A percentile compares a stretch with the other conserved stretches of the same genome.
These are phyloP conservation scores for Calosoma granatense DNA, from an alignment of 1,140 invertebrate species.

Conservation along the genomic window DNA sequence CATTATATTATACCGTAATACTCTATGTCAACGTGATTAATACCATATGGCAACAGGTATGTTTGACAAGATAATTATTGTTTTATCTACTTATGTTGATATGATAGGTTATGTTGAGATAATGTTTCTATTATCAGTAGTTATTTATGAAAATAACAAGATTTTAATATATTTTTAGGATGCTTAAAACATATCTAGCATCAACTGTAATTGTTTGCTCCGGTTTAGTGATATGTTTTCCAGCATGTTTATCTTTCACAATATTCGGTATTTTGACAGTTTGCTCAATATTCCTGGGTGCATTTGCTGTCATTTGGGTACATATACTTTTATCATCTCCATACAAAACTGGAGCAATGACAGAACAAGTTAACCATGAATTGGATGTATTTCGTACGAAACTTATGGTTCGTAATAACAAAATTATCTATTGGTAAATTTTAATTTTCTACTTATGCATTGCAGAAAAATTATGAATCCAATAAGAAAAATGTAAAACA, in stretches of 20 bases:
- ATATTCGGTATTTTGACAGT: constrained; percentile 27
- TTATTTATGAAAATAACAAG: too few species aligned
- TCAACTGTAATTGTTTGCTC: neutral
- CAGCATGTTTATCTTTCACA: constrained; percentile 18
- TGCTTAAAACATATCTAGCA: constrained; percentile 6
- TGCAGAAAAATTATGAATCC: constrained; percentile 29
- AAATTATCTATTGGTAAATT: constrained; percentile 1
- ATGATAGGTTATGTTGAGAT: neutral
- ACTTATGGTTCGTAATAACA: constrained; percentile 35
- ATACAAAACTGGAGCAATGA: constrained; percentile 39
- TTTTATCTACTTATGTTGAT: neutral
- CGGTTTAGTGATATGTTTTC: neutral
- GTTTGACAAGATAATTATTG: neutral
- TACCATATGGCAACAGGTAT: constrained; percentile 4
- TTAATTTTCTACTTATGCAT: constrained; percentile 13
- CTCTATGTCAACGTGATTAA: too few species aligned
- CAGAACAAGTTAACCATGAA: constrained; percentile 36
- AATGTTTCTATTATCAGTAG: too few species aligned
- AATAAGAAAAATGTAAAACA: constrained; percentile 10
- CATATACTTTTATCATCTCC: constrained; percentile 40
- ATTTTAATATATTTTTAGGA: constrained; percentile 1
- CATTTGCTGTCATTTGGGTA: constrained; percentile 36
- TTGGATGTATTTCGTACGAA: constrained; percentile 39
- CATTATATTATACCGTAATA: too few species aligned
- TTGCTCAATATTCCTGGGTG: constrained; percentile 31